Evolutionary conservation across 2,113 vertebrate species (phyloP).

Genomic region (Dipodomys merriami): DNA sequence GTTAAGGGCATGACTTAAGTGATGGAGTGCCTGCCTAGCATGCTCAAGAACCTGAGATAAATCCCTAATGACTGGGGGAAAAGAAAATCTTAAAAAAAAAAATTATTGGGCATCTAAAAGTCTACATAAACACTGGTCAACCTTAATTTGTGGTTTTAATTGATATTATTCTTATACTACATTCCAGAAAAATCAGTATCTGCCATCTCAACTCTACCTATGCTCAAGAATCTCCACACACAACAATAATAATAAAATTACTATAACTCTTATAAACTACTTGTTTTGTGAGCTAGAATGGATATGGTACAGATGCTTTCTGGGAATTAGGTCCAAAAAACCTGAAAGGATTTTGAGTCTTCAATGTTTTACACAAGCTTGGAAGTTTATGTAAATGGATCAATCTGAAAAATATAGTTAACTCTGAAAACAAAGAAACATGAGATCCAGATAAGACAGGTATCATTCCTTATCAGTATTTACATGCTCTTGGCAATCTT

Average conservation of each 20-base stretch:
- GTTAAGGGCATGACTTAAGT: no score
- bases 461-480: not conserved
- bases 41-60: no score
- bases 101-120: not conserved
- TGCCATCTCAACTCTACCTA: not conserved
- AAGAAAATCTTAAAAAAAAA: not conserved
- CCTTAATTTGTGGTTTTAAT: not conserved
- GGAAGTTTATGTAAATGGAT: not conserved
- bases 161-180: not conserved
- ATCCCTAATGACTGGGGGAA: no score
- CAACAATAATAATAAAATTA: slow-evolving; percentile 11
- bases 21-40: no score
- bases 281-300: not conserved
- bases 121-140: not conserved
- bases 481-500: not conserved
- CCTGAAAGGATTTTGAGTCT: not conserved
- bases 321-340: not conserved
- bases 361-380: not conserved
- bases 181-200: not conserved
- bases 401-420: not conserved
- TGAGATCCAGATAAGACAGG: not conserved
- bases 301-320: not conserved
- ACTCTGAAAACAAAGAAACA: not conserved
- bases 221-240: not conserved
- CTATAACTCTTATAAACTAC: no score